Evolutionary conservation across 2,888 invertebrate species (phyloP), one percentile per base, ranked within the genome.

Genomic region (Caenorhabditis doughertyi): DNA sequence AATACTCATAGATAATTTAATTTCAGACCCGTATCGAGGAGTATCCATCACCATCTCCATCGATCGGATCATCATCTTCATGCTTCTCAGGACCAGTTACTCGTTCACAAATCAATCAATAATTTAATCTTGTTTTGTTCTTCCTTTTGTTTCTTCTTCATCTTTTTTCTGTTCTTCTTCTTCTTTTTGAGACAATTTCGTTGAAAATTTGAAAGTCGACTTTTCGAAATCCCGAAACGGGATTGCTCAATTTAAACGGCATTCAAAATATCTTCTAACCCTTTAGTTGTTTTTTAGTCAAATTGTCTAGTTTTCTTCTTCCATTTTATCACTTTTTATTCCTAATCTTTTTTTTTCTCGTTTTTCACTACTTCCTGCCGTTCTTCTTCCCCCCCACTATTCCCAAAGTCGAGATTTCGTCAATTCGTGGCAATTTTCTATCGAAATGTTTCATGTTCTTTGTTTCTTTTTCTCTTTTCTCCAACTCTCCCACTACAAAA

Each of bases 391-490:
- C 56, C 16, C 72, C 39, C 49, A 23, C 11, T 44, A 16, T 62
- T 81, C 76, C 76, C 81, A 81, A 60, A n/a, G 81, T 81, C 81
- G 74, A 70, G 81, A 81, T 68, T 81, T 68, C 81, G 81, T 74
- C 70, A 39, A 64, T 70, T 81, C 70, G 81, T 51, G 16, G 42
- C 44, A 47, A 47, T 47, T 47, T 47, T 27, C 64, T 5, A 49
- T 29, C 18, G 60, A 44, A 18, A n/a, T 42, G 39, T 5, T 42
- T 55, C n/a, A 8, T n/a, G 23, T 21, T 8, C 25, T 13, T 64
- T 39, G 18, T 42, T n/a, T 7, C 49, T 8, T 32, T 47, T 13
- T 18, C 18, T 23, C 7, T 44, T 25, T 27, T 27, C n/a, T 4
- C 49, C 16, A 21, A 25, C 13, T 23, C 29, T 18, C 42, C 2